phyloP scores from a whole-genome alignment of 1,140 invertebrate genomes.

The Telenomus remus region DNA sequence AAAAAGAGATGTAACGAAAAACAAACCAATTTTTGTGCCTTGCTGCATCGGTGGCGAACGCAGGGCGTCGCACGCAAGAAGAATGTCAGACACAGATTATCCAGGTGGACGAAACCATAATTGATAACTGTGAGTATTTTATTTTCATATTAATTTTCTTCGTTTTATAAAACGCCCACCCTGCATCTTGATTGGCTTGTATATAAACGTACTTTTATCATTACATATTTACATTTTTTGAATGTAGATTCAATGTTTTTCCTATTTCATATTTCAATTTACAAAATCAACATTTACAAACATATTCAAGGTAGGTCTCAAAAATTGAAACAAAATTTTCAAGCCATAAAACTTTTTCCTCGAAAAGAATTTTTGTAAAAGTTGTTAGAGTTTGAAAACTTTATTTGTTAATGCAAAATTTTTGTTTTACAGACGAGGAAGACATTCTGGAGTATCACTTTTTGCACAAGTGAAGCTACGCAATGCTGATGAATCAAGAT shows the following conservation, averaged over 20 bases:
- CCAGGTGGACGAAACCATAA: slow-evolving; percentile 68
- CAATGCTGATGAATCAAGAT: slow-evolving; percentile 49
- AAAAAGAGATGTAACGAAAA: slow-evolving; percentile 61
- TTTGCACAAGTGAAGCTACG: slow-evolving; percentile 68
- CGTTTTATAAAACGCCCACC: slow-evolving; percentile 19
- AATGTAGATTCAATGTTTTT: slow-evolving; percentile 11
- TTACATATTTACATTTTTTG: slow-evolving; percentile 8
- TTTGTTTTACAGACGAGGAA: slow-evolving; percentile 65
- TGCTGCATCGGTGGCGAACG: slow-evolving; percentile 66
- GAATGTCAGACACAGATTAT: slow-evolving; percentile 68
- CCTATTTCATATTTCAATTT: slow-evolving; percentile 10
- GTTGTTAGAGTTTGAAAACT: neutral
- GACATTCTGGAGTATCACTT: slow-evolving; percentile 72
- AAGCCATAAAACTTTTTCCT: no score
- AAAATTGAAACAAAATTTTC: neutral
- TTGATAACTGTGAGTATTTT: slow-evolving; percentile 64
- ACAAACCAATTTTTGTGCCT: slow-evolving; percentile 68
- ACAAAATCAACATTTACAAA: neutral
- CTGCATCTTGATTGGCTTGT: slow-evolving; percentile 48
- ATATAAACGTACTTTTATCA: slow-evolving; percentile 8
- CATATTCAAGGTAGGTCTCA: slow-evolving; percentile 12
- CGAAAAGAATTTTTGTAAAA: slow-evolving; percentile 1
- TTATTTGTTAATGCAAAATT: neutral
- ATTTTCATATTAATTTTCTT: slow-evolving; percentile 31
- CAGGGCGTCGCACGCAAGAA: slow-evolving; percentile 68